A percentile compares a stretch with the other conserved stretches of the same genome.
phyloP scores from a whole-genome alignment of 2,888 invertebrate genomes.

The Caenorhabditis sp. region DNA sequence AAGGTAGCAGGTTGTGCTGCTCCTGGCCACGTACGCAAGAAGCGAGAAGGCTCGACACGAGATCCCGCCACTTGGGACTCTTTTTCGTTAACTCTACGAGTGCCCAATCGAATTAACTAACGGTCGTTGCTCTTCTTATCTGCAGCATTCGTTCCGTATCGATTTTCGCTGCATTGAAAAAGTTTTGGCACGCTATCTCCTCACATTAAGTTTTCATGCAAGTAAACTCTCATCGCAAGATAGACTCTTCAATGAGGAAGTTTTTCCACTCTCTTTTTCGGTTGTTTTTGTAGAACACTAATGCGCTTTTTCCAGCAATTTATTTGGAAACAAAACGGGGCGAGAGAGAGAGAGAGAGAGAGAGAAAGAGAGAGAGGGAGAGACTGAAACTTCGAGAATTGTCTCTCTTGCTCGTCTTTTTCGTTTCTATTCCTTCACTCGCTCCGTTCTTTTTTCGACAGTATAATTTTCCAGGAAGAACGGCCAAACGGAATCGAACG shows the following conservation, averaged over 20 bases:
- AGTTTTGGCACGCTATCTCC: neutral
- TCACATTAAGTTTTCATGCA: no score
- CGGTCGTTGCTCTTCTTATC: neutral
- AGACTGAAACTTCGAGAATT: no score
- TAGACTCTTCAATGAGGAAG: no score
- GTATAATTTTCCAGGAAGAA: conserved; percentile 35
- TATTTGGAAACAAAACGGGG: no score
- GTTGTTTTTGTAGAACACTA: no score
- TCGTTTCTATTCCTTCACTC: neutral
- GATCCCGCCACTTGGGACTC: conserved; percentile 32
- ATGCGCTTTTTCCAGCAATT: no score
- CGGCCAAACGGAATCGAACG: conserved; percentile 47
- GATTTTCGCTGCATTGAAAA: no score
- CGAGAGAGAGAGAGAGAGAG: no score
- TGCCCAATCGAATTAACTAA: neutral
- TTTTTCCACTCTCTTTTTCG: no score
- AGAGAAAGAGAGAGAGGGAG: no score
- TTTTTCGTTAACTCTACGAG: conserved; percentile 5
- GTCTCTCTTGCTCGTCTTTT: no score
- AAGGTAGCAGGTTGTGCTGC: conserved; percentile 49
- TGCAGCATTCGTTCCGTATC: neutral
- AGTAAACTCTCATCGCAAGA: no score
- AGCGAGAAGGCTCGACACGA: conserved; percentile 5
- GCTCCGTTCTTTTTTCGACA: neutral
- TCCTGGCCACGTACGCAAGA: conserved; percentile 48